A percentile compares a stretch with the other conserved stretches of the same genome.
Evolutionary conservation across 2,113 vertebrate genomes (phyloP).

Genomic region (Scopus umbretta): DNA sequence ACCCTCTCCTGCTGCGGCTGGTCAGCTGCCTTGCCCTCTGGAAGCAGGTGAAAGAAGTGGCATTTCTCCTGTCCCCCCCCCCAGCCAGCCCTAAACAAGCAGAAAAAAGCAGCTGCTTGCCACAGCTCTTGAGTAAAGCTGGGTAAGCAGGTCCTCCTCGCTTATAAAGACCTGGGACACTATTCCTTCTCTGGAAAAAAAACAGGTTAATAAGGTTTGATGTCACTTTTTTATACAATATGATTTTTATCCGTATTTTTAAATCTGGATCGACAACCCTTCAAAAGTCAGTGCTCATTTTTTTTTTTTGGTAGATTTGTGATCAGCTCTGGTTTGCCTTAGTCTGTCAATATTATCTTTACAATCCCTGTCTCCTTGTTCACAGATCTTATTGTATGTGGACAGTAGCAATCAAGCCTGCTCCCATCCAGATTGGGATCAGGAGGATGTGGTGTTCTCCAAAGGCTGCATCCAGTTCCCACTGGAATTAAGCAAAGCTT

Average conservation of each 20-base stretch:
- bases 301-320: background rate
- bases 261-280: background rate
- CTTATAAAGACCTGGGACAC: background rate
- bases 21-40: background rate
- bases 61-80: background rate
- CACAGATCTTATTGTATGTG: accelerated
- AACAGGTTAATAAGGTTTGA: background rate
- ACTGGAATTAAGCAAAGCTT: background rate
- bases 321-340: background rate
- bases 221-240: background rate
- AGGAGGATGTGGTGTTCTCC: background rate
- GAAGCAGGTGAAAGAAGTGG: background rate
- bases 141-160: background rate
- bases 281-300: background rate
- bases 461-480: background rate
- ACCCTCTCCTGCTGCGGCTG: background rate
- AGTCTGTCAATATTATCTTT: background rate
- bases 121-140: background rate
- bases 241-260: background rate
- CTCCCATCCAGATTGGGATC: accelerated
- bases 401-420: background rate
- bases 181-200: background rate
- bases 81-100: background rate
- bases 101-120: background rate
- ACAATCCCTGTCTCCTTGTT: background rate